Evolutionary conservation across 1,140 invertebrate species (phyloP).

Genomic region (Drosophila nikananu): DNA sequence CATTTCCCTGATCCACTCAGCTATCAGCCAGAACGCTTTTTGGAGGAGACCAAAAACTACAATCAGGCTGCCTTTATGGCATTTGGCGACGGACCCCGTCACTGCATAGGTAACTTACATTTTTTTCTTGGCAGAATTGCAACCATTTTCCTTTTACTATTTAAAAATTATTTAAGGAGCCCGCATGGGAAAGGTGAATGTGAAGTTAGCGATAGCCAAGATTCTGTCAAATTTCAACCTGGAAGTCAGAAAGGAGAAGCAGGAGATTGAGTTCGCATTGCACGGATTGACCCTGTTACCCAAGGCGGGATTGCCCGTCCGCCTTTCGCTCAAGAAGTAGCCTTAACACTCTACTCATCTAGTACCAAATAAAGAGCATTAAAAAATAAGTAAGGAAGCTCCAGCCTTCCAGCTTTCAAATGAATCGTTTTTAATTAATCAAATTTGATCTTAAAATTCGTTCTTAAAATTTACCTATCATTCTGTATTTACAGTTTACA

Average conservation of each 20-base stretch:
- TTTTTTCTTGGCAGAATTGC: neutral
- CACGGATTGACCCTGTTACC: slow-evolving; percentile 53
- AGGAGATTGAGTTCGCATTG: slow-evolving; percentile 52
- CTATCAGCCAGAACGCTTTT: slow-evolving; percentile 89
- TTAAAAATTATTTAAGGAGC: slow-evolving; percentile 45
- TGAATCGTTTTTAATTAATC: no score
- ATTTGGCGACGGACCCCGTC: slow-evolving; percentile 90
- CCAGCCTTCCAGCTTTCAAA: no score
- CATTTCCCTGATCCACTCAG: slow-evolving; percentile 88
- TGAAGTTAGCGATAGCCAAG: slow-evolving; percentile 70
- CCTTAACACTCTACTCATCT: neutral
- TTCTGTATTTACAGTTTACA: no score
- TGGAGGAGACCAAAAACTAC: slow-evolving; percentile 84
- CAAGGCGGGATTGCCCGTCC: slow-evolving; percentile 50
- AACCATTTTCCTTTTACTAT: neutral
- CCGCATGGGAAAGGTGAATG: slow-evolving; percentile 72
- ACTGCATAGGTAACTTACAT: slow-evolving; percentile 87
- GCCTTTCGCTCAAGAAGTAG: slow-evolving; percentile 39
- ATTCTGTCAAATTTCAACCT: slow-evolving; percentile 66
- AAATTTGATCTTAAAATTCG: no score
- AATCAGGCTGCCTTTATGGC: slow-evolving; percentile 87
- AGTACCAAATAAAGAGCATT: slow-evolving; percentile 5
- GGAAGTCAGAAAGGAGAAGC: slow-evolving; percentile 32
- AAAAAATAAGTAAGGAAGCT: neutral
- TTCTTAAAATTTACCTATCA: no score